Conservation (phyloP, 2,888 invertebrate genomes). For the Thereva nobilitata region DNA sequence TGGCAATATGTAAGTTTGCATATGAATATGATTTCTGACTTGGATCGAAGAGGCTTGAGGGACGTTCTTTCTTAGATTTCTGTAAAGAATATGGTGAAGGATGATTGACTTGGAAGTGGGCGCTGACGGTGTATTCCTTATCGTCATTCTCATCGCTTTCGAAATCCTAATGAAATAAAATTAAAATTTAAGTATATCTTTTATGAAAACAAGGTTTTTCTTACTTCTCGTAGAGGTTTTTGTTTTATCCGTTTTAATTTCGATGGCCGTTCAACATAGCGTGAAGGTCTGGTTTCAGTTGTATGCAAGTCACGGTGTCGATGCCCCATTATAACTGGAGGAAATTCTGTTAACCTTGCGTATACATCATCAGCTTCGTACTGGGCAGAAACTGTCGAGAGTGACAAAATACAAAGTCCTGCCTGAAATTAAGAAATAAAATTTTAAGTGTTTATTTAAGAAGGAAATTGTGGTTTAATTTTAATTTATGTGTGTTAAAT, state of each 20-base stretch:
- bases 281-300: neutral
- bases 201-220: neutral
- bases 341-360: neutral
- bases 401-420: neutral
- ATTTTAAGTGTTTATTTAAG: too few relatives aligned
- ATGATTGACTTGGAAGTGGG: slow-evolving; percentile 53
- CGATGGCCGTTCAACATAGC: neutral
- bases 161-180: neutral
- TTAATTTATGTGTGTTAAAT: too few relatives aligned
- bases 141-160: slow-evolving; percentile 45
- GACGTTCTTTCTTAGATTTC: neutral
- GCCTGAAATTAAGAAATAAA: too few relatives aligned
- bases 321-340: slow-evolving; percentile 11
- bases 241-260: neutral
- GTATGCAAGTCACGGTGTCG: slow-evolving; percentile 3
- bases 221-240: too few relatives aligned
- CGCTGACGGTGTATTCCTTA: slow-evolving; percentile 53
- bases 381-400: neutral
- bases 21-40: neutral
- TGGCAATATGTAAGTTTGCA: neutral
- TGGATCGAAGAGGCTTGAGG: neutral
- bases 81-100: slow-evolving; percentile 46
- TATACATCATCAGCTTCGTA: neutral
- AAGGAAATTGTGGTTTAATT: too few relatives aligned
- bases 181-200: neutral